These are phyloP conservation scores for Leguminivora glycinivorella DNA, from an alignment of 1,140 invertebrate species.

Conservation along the genomic window DNA sequence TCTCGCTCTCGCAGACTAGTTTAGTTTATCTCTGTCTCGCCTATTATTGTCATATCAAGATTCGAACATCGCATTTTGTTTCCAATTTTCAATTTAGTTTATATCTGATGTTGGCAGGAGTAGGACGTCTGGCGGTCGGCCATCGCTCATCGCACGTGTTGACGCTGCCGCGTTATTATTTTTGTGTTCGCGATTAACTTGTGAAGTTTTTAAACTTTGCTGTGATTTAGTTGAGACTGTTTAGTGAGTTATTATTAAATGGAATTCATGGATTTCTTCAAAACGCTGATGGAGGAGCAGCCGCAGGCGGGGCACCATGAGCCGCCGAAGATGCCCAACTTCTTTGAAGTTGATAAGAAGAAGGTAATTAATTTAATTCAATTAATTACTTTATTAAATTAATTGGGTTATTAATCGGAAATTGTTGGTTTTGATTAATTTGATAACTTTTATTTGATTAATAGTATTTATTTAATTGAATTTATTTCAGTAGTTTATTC, in stretches of 20 bases:
- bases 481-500: too few relatives aligned
- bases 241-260: conserved; percentile 47
- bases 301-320: conserved; percentile 49
- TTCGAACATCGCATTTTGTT: conserved; percentile 76
- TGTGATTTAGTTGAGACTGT: conserved; percentile 45
- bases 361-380: conserved; percentile 49
- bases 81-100: conserved; percentile 78
- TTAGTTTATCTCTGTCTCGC: conserved; percentile 62
- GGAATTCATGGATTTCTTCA: conserved; percentile 70
- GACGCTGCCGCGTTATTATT: conserved; percentile 43
- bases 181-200: conserved; percentile 39
- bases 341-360: conserved; percentile 71
- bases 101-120: conserved; percentile 72
- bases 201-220: conserved; percentile 37
- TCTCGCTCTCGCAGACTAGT: conserved; percentile 48
- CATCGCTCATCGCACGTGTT: conserved; percentile 61
- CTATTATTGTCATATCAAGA: conserved; percentile 77
- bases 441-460: conserved; percentile 23
- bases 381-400: conserved; percentile 31
- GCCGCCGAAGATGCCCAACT: conserved; percentile 66
- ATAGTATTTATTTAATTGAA: background rate
- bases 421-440: conserved; percentile 32
- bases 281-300: conserved; percentile 61
- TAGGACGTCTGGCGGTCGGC: conserved; percentile 64
- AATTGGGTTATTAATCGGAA: conserved; percentile 32